Conservation (phyloP, 2,797 vertebrate species). For the Enteromius viviparus region DNA sequence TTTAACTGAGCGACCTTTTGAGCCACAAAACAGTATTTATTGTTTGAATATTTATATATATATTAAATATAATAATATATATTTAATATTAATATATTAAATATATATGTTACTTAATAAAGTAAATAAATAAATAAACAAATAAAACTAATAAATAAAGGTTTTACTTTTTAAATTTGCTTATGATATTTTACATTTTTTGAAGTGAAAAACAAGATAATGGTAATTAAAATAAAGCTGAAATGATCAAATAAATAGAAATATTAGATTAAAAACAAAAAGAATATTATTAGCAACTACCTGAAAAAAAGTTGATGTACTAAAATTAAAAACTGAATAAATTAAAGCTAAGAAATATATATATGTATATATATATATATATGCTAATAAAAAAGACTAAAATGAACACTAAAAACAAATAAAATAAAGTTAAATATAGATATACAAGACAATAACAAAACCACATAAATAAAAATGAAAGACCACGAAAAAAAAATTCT, state of each 20-base stretch:
- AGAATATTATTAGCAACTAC: neutral
- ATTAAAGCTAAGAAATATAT: neutral
- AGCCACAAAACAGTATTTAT: neutral
- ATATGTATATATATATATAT: too few relatives aligned
- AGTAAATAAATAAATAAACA: neutral
- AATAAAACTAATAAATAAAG: too few relatives aligned
- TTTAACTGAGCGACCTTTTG: neutral
- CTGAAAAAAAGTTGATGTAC: neutral
- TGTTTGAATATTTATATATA: too few relatives aligned
- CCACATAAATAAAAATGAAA: too few relatives aligned
- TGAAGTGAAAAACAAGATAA: neutral
- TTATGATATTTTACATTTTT: neutral
- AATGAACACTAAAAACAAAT: neutral
- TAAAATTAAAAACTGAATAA: neutral
- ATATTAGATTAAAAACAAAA: neutral
- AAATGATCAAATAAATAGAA: neutral
- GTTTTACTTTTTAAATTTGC: neutral
- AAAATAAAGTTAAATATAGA: neutral
- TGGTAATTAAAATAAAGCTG: neutral
- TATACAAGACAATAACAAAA: neutral
- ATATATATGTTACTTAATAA: neutral
- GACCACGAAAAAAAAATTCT: too few relatives aligned
- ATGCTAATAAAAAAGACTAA: neutral
- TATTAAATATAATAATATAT: too few relatives aligned
- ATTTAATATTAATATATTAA: too few relatives aligned